Base-by-base conservation (phyloP, 1,140 invertebrate genomes). In the Drosophila littoralis region DNA sequence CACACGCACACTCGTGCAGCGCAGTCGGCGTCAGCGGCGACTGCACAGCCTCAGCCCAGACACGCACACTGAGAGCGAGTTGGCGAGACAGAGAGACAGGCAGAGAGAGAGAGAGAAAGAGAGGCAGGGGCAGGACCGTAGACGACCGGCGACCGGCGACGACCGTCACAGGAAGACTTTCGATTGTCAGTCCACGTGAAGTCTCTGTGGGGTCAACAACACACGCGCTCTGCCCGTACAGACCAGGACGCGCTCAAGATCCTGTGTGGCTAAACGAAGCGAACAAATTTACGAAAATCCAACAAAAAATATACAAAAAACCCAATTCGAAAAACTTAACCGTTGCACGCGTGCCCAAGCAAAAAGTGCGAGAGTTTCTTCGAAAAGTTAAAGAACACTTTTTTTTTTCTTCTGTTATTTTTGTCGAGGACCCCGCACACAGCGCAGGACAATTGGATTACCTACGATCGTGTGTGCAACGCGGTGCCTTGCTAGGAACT, bases 121-220 rank as follows among this genome's bases (percentile, higher is more conserved):
- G 33, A 9, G 51, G 6, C 45, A 33, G 57, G 43, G 54, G 28
- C 65, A 57, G 64, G 71, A 83, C 71, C 42, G 63, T 69, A 36
- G 63, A 58, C 70, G 22, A 28, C 22, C 59, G 36, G 40, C 57
- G 55, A 67, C 58, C 72, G 67, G 58, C 74, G 54, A 73, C 77
- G 84, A 88, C 81, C 74, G 85, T 89, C 85, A 83, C 85, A 90
- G 85, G 85, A 90, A 90, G 82, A 82, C 79, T 77, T 77, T 77
- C 64, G 76, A 74, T 75, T 86, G 81, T 91, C 91, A 91, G 91
- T 91, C 88, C 91, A 91, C 90, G 84, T 86, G 81, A 86, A 91
- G 84, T 85, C 91, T 89, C 84, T 91, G 91, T 86, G 91, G 91
- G 91, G 91, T 91, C 90, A 91, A 91, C 90, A 91, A 90, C 84